phyloP scores from a whole-genome alignment of 2,113 vertebrate species.

The Erpornis zantholeuca region DNA sequence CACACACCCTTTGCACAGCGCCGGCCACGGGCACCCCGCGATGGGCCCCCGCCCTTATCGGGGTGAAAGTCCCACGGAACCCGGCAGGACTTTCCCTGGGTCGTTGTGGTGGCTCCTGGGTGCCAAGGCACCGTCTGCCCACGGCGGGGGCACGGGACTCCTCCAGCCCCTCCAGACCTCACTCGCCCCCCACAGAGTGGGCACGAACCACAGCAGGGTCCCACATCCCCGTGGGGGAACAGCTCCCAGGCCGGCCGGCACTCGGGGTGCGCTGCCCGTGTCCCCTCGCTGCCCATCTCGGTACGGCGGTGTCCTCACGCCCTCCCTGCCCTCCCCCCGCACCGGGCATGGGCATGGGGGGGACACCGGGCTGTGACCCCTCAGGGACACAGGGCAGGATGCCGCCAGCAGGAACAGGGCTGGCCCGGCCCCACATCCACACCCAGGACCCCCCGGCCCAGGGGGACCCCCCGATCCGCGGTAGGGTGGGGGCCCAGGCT shows the following conservation, averaged over 20 bases:
- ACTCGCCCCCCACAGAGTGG: not conserved
- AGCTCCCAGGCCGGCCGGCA: not conserved
- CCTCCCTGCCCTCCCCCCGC: not conserved
- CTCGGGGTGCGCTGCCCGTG: not conserved
- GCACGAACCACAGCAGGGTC: not conserved
- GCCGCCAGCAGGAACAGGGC: not conserved
- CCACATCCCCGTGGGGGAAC: accelerated
- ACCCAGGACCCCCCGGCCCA: not conserved
- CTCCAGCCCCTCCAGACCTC: not conserved
- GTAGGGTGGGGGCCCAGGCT: not conserved
- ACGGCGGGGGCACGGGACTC: constrained; percentile 46
- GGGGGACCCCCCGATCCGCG: not conserved
- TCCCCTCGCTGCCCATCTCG: not conserved
- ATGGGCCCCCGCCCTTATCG: not conserved
- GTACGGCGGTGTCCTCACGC: not conserved
- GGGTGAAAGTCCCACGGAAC: not conserved
- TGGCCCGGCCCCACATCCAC: not conserved
- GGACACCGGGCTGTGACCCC: not conserved
- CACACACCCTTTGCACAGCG: not conserved
- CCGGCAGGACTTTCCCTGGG: not conserved
- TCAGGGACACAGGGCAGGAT: not conserved
- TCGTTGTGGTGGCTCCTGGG: not conserved
- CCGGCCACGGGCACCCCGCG: not conserved
- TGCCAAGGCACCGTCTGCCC: not conserved
- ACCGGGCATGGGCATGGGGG: not conserved